Percentiles rank a stretch among this genome's conserved stretches.
These are phyloP conservation scores for Drosophila tani DNA, from an alignment of 1,140 invertebrate genomes.

Conservation along the genomic window DNA sequence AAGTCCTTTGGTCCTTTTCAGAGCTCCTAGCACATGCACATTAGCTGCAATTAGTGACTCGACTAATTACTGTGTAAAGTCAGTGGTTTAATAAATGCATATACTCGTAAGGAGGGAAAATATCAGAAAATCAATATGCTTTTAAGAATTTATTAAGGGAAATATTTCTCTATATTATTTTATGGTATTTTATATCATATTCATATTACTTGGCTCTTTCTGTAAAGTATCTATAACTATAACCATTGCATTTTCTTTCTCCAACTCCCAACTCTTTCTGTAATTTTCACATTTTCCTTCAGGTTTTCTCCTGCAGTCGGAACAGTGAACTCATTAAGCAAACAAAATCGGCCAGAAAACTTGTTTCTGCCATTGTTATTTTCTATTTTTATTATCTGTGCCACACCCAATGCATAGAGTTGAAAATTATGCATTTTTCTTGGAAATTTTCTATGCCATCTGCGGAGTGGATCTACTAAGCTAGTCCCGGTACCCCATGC, in stretches of 20 bases:
- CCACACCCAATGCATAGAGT: conserved; percentile 51
- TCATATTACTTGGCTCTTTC: background rate
- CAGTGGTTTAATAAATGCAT: conserved; percentile 37
- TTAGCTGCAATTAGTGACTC: conserved; percentile 68
- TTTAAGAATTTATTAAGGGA: too few relatives aligned
- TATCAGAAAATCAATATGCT: background rate
- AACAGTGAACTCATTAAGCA: conserved; percentile 40
- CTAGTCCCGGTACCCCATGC: background rate
- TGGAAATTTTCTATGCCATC: conserved; percentile 67
- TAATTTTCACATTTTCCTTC: conserved; percentile 12
- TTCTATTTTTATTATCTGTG: conserved; percentile 50
- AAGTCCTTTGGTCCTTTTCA: conserved; percentile 41
- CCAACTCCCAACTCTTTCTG: too few relatives aligned
- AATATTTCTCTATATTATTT: background rate
- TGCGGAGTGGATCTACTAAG: conserved; percentile 58
- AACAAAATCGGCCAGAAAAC: conserved; percentile 49
- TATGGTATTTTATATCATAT: background rate
- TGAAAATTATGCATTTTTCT: conserved; percentile 74
- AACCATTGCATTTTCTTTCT: too few relatives aligned
- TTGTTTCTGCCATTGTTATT: conserved; percentile 52
- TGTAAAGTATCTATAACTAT: background rate
- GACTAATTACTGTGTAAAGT: conserved; percentile 58
- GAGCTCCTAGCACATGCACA: conserved; percentile 43
- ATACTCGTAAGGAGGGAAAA: conserved; percentile 7
- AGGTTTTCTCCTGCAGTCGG: background rate